Evolutionary conservation across 2,888 invertebrate genomes (phyloP).

Genomic region (Hanleya hanleyi): DNA sequence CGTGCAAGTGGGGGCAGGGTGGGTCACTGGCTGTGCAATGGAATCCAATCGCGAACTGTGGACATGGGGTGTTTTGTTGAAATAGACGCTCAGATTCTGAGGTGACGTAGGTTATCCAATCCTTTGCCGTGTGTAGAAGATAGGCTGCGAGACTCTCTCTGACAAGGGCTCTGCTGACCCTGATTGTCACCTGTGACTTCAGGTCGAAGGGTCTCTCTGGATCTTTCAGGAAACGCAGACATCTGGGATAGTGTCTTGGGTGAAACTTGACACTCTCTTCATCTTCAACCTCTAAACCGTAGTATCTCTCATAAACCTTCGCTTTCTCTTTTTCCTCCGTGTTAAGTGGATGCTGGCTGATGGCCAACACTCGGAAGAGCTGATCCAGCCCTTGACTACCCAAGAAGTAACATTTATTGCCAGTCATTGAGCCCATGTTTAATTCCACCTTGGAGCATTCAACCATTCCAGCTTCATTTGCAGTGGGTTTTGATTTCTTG

Average conservation of each 20-base stretch:
- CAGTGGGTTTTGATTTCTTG: slow-evolving; percentile 31
- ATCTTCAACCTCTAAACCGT: not conserved
- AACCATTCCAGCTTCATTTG: slow-evolving; percentile 45
- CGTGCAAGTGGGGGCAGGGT: not conserved
- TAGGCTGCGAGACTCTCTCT: no score
- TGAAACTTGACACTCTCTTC: not conserved
- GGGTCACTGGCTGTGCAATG: no score
- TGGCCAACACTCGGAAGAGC: not conserved
- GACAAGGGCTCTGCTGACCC: not conserved
- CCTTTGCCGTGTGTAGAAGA: not conserved
- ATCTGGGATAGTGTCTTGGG: not conserved
- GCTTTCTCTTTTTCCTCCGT: not conserved
- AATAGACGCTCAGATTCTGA: not conserved
- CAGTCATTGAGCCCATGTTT: not conserved
- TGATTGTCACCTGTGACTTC: not conserved
- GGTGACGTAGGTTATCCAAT: not conserved
- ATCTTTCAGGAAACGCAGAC: not conserved
- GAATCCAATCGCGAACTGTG: not conserved
- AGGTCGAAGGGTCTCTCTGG: no score
- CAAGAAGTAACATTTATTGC: not conserved
- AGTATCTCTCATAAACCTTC: not conserved
- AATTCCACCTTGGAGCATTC: slow-evolving; percentile 40
- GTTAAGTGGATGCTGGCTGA: not conserved
- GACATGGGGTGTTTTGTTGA: not conserved
- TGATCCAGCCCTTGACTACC: not conserved